Evolutionary conservation across 2,888 invertebrate genomes (phyloP).

Genomic region (Tipula confusa): DNA sequence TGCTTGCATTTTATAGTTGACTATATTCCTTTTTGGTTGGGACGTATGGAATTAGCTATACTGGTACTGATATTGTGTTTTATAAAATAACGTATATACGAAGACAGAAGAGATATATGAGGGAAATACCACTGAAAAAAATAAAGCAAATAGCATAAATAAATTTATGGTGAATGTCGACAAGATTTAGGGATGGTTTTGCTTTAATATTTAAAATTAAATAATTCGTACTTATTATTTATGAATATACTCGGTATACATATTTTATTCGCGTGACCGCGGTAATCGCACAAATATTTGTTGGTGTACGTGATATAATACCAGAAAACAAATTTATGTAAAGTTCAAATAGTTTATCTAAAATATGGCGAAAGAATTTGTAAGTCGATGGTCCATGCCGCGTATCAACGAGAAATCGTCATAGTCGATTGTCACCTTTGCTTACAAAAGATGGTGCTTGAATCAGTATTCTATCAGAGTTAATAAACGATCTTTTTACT

Average conservation of each 20-base stretch:
- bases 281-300: too few species aligned
- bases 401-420: too few species aligned
- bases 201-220: background rate
- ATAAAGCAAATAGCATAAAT: background rate
- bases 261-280: background rate
- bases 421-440: too few species aligned
- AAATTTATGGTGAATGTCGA: background rate
- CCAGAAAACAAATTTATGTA: too few species aligned
- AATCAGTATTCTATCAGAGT: too few species aligned
- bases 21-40: background rate
- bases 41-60: background rate
- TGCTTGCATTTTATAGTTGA: background rate
- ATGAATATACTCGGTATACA: background rate
- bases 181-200: background rate
- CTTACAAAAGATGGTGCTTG: too few species aligned
- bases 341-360: too few species aligned
- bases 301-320: too few species aligned
- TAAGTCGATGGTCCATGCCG: too few species aligned
- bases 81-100: background rate
- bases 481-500: too few species aligned
- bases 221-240: background rate
- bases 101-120: background rate
- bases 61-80: background rate
- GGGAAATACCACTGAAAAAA: background rate
- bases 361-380: too few species aligned